A percentile compares a stretch with the other conserved stretches of the same genome.
phyloP scores from a whole-genome alignment of 2,888 invertebrate species.

The Isotomurus palustris region DNA sequence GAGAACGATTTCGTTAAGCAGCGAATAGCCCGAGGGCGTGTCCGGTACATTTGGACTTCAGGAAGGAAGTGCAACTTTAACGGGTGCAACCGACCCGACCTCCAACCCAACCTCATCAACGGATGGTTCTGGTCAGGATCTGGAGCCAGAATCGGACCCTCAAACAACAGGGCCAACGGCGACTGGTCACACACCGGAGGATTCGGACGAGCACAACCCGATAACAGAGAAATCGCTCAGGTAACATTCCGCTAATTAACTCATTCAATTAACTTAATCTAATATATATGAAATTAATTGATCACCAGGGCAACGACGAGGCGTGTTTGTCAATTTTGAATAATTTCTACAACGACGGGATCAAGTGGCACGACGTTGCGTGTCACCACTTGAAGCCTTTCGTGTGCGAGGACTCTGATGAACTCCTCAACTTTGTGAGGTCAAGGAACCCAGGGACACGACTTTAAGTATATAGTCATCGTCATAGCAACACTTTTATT shows the following conservation, averaged over 20 bases:
- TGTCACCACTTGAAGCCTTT: conserved; percentile 90
- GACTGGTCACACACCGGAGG: conserved; percentile 89
- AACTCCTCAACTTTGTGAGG: conserved; percentile 77
- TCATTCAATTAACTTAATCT: not conserved
- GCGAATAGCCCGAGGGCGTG: conserved; percentile 61
- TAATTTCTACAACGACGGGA: conserved; percentile 89
- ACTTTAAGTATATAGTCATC: no score
- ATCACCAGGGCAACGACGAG: conserved; percentile 63
- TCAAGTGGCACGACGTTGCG: conserved; percentile 90
- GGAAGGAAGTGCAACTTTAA: conserved; percentile 90
- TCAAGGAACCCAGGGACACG: conserved; percentile 78
- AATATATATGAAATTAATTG: not conserved
- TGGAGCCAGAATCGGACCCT: conserved; percentile 77
- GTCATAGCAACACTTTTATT: no score
- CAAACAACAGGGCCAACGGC: conserved; percentile 81
- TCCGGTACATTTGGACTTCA: conserved; percentile 88
- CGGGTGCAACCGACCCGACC: conserved; percentile 70
- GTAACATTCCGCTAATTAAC: conserved; percentile 23
- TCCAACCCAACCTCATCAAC: conserved; percentile 77
- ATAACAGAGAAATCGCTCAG: conserved; percentile 67
- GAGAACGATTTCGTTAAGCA: conserved; percentile 87
- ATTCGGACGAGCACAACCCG: conserved; percentile 81
- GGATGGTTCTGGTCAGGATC: conserved; percentile 94
- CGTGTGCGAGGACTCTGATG: conserved; percentile 84
- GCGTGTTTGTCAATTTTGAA: conserved; percentile 82